phyloP scores from a whole-genome alignment of 1,140 invertebrate genomes.

The Lysiphlebus fabarum region DNA sequence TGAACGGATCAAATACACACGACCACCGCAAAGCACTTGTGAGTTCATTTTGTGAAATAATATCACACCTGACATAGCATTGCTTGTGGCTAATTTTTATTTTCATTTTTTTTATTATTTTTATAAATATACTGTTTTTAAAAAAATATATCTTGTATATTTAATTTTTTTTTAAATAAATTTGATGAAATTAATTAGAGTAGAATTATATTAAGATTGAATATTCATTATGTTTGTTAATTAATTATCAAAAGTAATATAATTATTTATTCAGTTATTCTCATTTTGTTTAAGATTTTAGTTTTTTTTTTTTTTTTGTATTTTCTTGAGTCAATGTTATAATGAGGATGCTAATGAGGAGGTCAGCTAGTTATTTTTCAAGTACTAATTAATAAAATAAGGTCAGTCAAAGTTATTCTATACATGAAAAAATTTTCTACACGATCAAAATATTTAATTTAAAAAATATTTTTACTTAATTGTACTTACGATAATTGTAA shows the following conservation, averaged over 20 bases:
- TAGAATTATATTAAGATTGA: no score
- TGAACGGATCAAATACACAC: constrained; percentile 26
- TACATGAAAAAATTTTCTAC: background rate
- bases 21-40: constrained; percentile 17
- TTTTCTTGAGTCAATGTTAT: background rate
- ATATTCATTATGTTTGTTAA: no score
- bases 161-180: background rate
- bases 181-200: no score
- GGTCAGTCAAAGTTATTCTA: background rate
- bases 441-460: background rate
- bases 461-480: constrained; percentile 4
- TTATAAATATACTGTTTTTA: background rate
- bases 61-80: constrained; percentile 15
- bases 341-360: background rate
- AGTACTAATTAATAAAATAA: constrained; percentile 5
- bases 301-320: background rate
- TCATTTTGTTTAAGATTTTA: no score
- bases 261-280: no score
- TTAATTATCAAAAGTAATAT: no score
- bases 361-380: constrained; percentile 8
- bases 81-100: background rate
- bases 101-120: background rate
- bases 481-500: no score
- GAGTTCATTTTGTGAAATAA: constrained; percentile 18
- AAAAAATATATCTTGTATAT: background rate